phyloP scores from a whole-genome alignment of 2,113 vertebrate species.

The Elaphurus davidianus region DNA sequence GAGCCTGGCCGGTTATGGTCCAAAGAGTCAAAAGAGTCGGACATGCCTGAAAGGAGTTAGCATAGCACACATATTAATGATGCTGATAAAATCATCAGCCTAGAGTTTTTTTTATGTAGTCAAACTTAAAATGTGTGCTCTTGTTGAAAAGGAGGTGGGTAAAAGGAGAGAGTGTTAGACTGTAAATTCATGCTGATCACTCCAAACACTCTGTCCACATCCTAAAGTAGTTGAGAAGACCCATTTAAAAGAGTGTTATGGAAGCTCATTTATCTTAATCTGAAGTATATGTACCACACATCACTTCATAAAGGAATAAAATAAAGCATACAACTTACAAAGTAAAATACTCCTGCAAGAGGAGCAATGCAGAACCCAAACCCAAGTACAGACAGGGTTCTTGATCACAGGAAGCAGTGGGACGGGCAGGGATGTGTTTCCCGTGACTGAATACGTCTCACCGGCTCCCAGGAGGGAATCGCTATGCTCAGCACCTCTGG shows the following conservation, averaged over 20 bases:
- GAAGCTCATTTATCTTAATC: not conserved
- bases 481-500: not conserved
- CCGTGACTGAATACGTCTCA: not conserved
- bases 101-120: not conserved
- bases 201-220: not conserved
- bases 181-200: not conserved
- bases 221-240: not conserved
- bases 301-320: not conserved
- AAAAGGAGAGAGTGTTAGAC: not conserved
- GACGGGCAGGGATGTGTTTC: not conserved
- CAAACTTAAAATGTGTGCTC: not conserved
- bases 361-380: not conserved
- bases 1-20: not conserved
- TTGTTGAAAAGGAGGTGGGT: not conserved
- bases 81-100: not conserved
- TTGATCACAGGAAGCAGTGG: not conserved
- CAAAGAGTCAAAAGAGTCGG: not conserved
- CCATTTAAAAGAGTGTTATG: not conserved
- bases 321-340: not conserved
- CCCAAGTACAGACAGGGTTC: not conserved
- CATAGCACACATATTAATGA: not conserved
- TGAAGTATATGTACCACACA: not conserved
- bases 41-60: not conserved
- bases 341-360: not conserved
- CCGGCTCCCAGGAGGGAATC: accelerated